Evolutionary conservation across 2,797 vertebrate genomes (phyloP).

Genomic region (Craterocephalus amniculus): DNA sequence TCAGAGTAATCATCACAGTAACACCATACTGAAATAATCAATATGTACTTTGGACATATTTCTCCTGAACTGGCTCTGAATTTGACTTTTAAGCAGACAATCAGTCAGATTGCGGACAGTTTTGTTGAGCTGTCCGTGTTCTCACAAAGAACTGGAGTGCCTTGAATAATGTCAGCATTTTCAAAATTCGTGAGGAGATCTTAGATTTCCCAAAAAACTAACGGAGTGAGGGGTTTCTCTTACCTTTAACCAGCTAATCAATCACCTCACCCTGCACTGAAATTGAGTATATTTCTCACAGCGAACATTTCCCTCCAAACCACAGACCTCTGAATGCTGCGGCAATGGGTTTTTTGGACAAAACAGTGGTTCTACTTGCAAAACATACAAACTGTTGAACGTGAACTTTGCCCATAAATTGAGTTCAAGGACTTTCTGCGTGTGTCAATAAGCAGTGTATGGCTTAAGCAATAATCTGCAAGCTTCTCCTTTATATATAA

Average conservation of each 20-base stretch:
- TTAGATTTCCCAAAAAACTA: conserved; percentile 5
- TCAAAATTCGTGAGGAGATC: conserved; percentile 22
- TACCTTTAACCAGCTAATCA: conserved; percentile 21
- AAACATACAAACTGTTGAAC: conserved; percentile 46
- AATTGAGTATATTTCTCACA: neutral
- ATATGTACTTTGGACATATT: neutral
- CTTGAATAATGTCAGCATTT: conserved; percentile 13
- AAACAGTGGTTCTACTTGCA: conserved; percentile 46
- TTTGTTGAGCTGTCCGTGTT: conserved; percentile 5
- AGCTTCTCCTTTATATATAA: neutral
- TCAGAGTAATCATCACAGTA: conserved; percentile 9
- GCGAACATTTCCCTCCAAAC: conserved; percentile 4
- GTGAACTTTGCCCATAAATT: conserved; percentile 66
- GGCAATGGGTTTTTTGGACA: conserved; percentile 25
- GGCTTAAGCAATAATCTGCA: conserved; percentile 13
- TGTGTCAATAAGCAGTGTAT: conserved; percentile 51
- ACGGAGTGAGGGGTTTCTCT: conserved; percentile 11
- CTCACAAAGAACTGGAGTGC: conserved; percentile 22
- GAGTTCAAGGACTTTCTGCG: conserved; percentile 51
- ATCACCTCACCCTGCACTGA: conserved; percentile 1
- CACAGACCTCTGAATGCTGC: neutral
- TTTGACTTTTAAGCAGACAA: conserved; percentile 19
- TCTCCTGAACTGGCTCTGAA: neutral
- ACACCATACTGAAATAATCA: conserved; percentile 25
- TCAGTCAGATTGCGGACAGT: conserved; percentile 29